phyloP scores from a whole-genome alignment of 2,113 vertebrate genomes.

The Cariama cristata region DNA sequence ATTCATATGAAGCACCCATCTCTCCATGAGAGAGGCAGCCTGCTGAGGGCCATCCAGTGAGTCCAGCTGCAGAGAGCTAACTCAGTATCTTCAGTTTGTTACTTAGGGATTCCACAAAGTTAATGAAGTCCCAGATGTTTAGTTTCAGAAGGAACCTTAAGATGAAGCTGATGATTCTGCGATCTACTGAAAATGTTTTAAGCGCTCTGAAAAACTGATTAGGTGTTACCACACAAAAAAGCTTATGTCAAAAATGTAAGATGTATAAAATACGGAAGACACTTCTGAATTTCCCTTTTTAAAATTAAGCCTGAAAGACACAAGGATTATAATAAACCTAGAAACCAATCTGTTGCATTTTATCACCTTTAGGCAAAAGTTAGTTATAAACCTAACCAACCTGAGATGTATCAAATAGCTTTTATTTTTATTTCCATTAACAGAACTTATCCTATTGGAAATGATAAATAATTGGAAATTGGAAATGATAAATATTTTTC shows the following conservation, averaged over 20 bases:
- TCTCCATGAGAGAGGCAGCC: not conserved
- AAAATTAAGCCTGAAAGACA: not conserved
- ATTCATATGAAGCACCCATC: not conserved
- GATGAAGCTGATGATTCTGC: not conserved
- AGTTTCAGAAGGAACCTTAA: not conserved
- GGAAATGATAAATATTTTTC: too few species aligned
- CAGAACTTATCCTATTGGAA: not conserved
- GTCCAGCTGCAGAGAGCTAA: not conserved
- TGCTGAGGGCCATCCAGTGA: not conserved
- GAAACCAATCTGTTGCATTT: accelerated
- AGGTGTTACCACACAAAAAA: not conserved
- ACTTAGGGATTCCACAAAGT: accelerated
- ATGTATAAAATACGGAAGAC: not conserved
- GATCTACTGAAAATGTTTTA: not conserved
- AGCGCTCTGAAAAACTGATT: accelerated
- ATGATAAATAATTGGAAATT: too few species aligned
- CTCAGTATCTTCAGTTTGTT: accelerated
- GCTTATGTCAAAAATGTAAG: not conserved
- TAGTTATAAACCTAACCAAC: not conserved
- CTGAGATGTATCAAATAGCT: not conserved
- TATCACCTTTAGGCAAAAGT: not conserved
- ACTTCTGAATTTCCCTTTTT: not conserved
- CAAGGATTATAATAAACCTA: not conserved
- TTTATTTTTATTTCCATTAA: not conserved
- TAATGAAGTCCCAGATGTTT: not conserved